These are phyloP conservation scores for Acrocephalus kingi DNA, from an alignment of 2,113 vertebrate genomes.

Conservation along the genomic window DNA sequence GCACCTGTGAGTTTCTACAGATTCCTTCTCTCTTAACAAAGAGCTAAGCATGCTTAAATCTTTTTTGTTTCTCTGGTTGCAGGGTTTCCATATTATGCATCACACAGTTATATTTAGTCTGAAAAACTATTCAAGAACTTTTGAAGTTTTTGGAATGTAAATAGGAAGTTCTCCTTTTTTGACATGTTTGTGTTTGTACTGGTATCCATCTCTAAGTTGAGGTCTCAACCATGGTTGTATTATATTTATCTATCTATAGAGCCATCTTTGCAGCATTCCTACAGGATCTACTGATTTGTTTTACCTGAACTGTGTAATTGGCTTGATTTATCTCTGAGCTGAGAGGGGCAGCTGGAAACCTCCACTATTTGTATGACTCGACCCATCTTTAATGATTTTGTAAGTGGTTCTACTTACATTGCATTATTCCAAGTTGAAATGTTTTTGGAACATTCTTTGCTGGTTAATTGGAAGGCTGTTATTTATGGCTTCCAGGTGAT, in stretches of 20 bases:
- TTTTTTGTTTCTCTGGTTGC: background rate
- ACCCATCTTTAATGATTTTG: background rate
- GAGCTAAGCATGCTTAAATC: background rate
- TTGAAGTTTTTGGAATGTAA: background rate
- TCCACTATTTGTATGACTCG: background rate
- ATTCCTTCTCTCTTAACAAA: background rate
- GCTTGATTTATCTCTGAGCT: background rate
- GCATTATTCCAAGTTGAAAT: background rate
- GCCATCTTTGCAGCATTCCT: background rate
- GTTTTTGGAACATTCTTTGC: background rate
- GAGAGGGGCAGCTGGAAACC: background rate
- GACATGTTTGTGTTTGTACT: background rate
- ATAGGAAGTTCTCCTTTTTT: background rate
- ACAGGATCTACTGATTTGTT: background rate
- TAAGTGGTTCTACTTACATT: background rate
- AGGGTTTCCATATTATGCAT: background rate
- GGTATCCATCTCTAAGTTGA: background rate
- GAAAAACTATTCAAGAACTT: background rate
- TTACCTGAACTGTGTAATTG: background rate
- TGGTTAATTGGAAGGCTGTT: background rate
- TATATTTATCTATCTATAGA: background rate
- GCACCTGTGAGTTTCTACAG: background rate
- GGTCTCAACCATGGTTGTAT: background rate
- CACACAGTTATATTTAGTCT: background rate
- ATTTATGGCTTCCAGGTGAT: background rate